These are phyloP conservation scores for Montipora capitata DNA, from an alignment of 92 coral and sea anemone species.

Conservation along the genomic window DNA sequence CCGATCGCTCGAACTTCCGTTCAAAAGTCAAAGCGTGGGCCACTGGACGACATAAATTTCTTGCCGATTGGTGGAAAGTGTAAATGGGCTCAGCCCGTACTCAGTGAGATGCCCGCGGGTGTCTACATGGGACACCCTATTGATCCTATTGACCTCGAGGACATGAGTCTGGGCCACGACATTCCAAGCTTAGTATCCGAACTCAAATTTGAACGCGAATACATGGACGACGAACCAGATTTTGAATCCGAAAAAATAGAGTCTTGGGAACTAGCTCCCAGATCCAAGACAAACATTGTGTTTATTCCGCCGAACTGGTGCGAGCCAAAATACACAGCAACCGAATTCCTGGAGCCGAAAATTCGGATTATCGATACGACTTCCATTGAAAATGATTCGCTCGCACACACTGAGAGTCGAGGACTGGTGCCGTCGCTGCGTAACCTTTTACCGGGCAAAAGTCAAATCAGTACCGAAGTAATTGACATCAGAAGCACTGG, in stretches of 20 bases:
- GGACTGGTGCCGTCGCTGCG: slow-evolving; percentile 5
- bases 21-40: slow-evolving; percentile 10
- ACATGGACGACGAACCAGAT: slow-evolving; percentile 41
- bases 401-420: neutral
- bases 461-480: neutral
- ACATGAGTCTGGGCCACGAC: neutral
- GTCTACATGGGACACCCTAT: neutral
- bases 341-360: slow-evolving; percentile 21
- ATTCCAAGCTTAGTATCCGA: neutral
- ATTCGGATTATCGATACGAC: slow-evolving; percentile 32
- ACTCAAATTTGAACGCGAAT: slow-evolving; percentile 29
- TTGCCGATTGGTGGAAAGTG: slow-evolving; percentile 8
- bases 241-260: slow-evolving; percentile 36
- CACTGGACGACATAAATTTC: neutral
- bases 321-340: neutral
- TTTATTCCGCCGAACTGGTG: slow-evolving; percentile 37
- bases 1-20: slow-evolving; percentile 29
- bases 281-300: slow-evolving; percentile 28
- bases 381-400: neutral
- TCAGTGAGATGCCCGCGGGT: slow-evolving; percentile 24
- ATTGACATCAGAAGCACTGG: neutral
- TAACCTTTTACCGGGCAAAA: slow-evolving; percentile 5
- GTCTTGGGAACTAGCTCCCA: slow-evolving; percentile 27
- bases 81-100: slow-evolving; percentile 46
- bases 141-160: slow-evolving; percentile 2